Conservation (phyloP, 2,888 invertebrate species). For the Conchocele bisecta region DNA sequence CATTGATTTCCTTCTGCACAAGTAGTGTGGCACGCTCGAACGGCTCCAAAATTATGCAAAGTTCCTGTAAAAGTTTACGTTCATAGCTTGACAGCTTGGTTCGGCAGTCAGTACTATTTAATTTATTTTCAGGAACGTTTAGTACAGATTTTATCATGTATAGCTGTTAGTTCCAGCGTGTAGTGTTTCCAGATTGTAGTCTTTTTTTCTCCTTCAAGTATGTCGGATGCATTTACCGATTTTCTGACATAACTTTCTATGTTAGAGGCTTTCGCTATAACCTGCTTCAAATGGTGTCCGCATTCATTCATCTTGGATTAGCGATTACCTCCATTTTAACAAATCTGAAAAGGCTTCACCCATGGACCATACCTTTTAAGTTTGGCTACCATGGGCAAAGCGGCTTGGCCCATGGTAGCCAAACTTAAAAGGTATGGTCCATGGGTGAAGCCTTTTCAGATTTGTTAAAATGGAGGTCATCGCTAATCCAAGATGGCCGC, state of each 20-base stretch:
- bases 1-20: neutral
- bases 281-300: neutral
- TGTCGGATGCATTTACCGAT: constrained; percentile 35
- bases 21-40: neutral
- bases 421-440: too few species aligned
- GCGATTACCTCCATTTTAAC: too few species aligned
- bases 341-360: too few species aligned
- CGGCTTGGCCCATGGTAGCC: too few species aligned
- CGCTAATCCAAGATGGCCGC: too few species aligned
- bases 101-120: neutral
- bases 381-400: too few species aligned
- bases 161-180: constrained; percentile 49
- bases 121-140: neutral
- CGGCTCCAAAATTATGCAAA: constrained; percentile 1
- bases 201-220: constrained; percentile 35
- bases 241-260: constrained; percentile 33
- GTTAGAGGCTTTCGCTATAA: constrained; percentile 34
- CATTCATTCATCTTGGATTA: too few species aligned
- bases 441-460: too few species aligned
- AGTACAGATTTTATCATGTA: constrained; percentile 28
- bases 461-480: too few species aligned
- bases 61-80: neutral
- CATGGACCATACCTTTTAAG: too few species aligned
- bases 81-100: neutral
- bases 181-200: constrained; percentile 29